Conservation (phyloP, 2,797 vertebrate genomes). For the Jordanella pulchra region DNA sequence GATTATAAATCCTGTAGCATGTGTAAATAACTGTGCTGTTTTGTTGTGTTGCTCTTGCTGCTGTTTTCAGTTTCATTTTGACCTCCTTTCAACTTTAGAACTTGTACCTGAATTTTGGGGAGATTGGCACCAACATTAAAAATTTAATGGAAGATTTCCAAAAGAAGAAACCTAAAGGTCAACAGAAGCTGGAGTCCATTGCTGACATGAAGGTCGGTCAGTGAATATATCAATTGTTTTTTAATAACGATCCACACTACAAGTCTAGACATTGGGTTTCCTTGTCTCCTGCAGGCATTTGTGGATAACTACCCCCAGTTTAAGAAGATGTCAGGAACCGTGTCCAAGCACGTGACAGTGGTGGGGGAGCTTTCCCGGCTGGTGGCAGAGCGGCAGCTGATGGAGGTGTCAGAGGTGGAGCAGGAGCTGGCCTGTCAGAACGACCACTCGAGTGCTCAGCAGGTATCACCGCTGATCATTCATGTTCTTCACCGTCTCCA, state of each 20-base stretch:
- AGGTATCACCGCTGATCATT: constrained; percentile 71
- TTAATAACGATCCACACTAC: not conserved
- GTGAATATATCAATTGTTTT: not conserved
- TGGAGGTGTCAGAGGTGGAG: constrained; percentile 95
- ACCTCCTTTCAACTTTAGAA: constrained; percentile 76
- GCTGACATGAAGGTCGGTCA: constrained; percentile 89
- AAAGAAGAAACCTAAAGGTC: constrained; percentile 92
- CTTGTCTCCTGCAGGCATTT: constrained; percentile 83
- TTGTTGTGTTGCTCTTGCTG: not conserved
- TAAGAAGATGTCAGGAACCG: constrained; percentile 97
- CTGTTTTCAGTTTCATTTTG: not conserved
- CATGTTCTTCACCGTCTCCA: not conserved
- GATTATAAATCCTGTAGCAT: not conserved
- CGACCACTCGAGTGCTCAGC: constrained; percentile 91
- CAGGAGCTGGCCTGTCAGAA: constrained; percentile 96
- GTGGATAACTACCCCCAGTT: constrained; percentile 98
- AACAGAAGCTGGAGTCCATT: constrained; percentile 96
- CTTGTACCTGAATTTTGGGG: constrained; percentile 96
- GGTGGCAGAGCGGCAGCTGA: constrained; percentile 88
- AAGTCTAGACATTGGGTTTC: not conserved
- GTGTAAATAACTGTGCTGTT: not conserved
- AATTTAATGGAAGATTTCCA: constrained; percentile 99
- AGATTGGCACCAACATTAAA: constrained; percentile 97
- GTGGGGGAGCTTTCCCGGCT: constrained; percentile 93
- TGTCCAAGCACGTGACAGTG: constrained; percentile 96